Evolutionary conservation across 2,888 invertebrate species (phyloP).

Genomic region (Trichopria drosophilae): DNA sequence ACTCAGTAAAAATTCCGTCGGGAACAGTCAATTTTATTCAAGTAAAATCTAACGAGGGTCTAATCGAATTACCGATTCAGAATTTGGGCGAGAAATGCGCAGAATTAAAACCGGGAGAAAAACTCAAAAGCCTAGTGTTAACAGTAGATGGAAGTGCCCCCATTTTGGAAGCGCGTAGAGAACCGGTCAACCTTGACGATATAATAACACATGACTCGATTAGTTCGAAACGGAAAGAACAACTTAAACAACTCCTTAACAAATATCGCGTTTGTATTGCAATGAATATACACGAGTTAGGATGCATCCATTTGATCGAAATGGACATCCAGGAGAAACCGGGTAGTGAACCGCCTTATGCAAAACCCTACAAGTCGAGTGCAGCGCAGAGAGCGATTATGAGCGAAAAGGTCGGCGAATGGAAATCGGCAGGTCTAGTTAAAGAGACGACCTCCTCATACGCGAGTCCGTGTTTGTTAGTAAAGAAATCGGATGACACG

Average conservation of each 20-base stretch:
- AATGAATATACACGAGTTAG: not conserved
- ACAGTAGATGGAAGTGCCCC: not conserved
- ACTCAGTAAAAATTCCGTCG: not conserved
- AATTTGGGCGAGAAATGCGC: not conserved
- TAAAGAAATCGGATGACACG: slow-evolving; percentile 31
- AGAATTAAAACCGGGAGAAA: not conserved
- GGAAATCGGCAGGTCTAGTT: slow-evolving; percentile 31
- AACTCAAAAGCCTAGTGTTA: not conserved
- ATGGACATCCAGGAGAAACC: slow-evolving; percentile 3
- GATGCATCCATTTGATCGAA: not conserved
- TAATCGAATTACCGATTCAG: not conserved
- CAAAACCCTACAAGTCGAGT: slow-evolving; percentile 23
- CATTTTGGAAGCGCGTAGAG: not conserved
- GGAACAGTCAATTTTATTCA: not conserved
- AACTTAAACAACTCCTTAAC: not conserved
- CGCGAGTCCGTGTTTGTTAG: slow-evolving; percentile 34
- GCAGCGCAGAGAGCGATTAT: slow-evolving; percentile 19
- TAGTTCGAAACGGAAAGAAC: not conserved
- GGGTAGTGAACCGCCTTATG: slow-evolving; percentile 1
- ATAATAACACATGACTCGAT: not conserved
- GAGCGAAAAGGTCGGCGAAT: slow-evolving; percentile 16
- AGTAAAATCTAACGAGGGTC: not conserved
- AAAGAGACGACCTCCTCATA: slow-evolving; percentile 37
- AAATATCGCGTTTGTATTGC: slow-evolving; percentile 3
- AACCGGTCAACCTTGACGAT: not conserved